A percentile compares a stretch with the other conserved stretches of the same genome.
phyloP scores from a whole-genome alignment of 2,888 invertebrate species.

The Junonia oenone region DNA sequence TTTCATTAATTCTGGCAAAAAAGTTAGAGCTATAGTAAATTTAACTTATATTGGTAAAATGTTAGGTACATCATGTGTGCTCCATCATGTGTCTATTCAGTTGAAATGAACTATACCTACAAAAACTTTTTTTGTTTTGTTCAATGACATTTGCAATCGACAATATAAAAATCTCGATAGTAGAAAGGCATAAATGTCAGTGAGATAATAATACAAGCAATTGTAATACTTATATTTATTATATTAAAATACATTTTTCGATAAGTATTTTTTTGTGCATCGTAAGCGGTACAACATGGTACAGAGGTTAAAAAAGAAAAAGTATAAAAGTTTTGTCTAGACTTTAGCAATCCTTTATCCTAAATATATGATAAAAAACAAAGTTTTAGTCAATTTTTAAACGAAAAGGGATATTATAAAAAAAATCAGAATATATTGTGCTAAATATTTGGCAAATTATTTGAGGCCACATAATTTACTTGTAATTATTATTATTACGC shows the following conservation, averaged over 20 bases:
- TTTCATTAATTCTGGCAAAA: too few species aligned
- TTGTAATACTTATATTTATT: neutral
- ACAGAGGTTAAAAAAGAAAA: slow-evolving; percentile 21
- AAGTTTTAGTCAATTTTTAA: too few species aligned
- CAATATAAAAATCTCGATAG: slow-evolving; percentile 12
- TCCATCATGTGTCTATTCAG: neutral
- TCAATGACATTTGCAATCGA: slow-evolving; percentile 7
- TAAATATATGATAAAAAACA: neutral
- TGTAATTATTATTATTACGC: too few species aligned
- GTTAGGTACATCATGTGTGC: too few species aligned
- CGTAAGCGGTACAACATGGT: slow-evolving; percentile 19
- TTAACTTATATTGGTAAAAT: too few species aligned
- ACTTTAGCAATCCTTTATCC: slow-evolving; percentile 11
- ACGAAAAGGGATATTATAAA: too few species aligned
- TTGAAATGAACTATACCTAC: neutral
- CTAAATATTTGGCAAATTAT: too few species aligned
- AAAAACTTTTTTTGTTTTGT: neutral
- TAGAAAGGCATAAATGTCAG: slow-evolving; percentile 24
- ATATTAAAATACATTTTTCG: neutral
- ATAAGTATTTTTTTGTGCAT: neutral
- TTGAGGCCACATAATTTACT: too few species aligned
- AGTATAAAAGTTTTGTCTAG: slow-evolving; percentile 19
- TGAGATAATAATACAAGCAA: neutral
- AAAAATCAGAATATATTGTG: too few species aligned
- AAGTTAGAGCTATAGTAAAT: too few species aligned